A percentile compares a stretch with the other conserved stretches of the same genome.
These are phyloP conservation scores for Melipona quadrifasciata DNA, from an alignment of 1,140 invertebrate genomes.

Conservation along the genomic window DNA sequence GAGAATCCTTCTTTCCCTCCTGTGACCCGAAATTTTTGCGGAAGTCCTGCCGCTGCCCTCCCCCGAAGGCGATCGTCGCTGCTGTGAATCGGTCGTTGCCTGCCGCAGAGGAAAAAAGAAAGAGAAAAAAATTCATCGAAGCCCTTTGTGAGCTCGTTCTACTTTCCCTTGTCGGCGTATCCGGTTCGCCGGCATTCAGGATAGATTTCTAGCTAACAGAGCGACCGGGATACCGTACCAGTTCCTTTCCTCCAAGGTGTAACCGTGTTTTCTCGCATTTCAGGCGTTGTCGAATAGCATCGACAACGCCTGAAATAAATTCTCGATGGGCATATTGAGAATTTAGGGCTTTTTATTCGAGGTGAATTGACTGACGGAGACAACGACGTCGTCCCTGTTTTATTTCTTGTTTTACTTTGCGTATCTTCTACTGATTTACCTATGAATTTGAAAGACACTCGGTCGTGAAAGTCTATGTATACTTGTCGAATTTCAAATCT, in stretches of 20 bases:
- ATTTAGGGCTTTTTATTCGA: background rate
- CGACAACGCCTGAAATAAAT: too few species aligned
- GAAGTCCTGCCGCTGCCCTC: background rate
- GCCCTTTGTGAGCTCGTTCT: background rate
- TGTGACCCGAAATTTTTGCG: background rate
- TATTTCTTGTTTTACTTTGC: background rate
- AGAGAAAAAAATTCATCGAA: background rate
- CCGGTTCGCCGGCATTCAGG: background rate
- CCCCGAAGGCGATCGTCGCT: background rate
- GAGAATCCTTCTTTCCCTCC: background rate
- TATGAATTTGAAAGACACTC: too few species aligned
- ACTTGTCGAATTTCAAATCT: too few species aligned
- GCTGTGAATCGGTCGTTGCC: background rate
- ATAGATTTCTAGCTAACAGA: background rate
- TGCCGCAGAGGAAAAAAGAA: too few species aligned
- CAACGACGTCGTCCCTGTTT: background rate
- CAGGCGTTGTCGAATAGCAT: background rate
- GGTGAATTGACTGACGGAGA: background rate
- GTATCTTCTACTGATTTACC: too few species aligned
- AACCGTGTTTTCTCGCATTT: background rate
- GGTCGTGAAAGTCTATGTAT: too few species aligned
- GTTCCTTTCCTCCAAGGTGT: background rate
- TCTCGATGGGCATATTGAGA: background rate
- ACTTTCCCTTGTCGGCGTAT: background rate
- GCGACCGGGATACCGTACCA: background rate